phyloP scores from a whole-genome alignment of 1,140 invertebrate genomes.

The Cotesia chilonis region DNA sequence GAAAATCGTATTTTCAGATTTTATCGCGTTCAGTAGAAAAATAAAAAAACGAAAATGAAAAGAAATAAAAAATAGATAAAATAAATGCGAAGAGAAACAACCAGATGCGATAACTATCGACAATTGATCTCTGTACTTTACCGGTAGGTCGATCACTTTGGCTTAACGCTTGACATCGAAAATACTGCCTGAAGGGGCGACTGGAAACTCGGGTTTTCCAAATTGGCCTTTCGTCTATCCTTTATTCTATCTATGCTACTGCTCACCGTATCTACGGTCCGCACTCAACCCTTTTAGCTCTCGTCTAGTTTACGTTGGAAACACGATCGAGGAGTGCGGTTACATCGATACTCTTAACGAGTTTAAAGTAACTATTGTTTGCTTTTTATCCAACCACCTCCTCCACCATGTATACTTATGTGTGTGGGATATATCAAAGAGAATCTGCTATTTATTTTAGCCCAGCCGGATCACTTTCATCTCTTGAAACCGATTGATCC shows the following conservation, averaged over 20 bases:
- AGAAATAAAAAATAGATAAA: not conserved
- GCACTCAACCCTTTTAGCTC: not conserved
- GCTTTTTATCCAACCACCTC: not conserved
- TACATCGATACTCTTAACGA: constrained; percentile 31
- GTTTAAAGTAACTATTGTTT: constrained; percentile 28
- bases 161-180: constrained; percentile 20
- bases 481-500: not conserved
- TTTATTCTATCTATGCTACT: no score
- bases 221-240: constrained; percentile 12
- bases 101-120: constrained; percentile 14
- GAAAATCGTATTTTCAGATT: constrained; percentile 23
- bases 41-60: not conserved
- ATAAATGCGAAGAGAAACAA: not conserved
- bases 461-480: not conserved
- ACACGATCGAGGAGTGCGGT: constrained; percentile 26
- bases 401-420: not conserved
- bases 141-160: constrained; percentile 18
- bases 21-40: constrained; percentile 8
- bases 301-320: constrained; percentile 17
- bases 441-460: not conserved
- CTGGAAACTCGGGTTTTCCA: not conserved
- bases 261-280: not conserved
- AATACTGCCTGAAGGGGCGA: constrained; percentile 15
- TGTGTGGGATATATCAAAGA: not conserved
- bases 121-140: constrained; percentile 15